Base-by-base conservation (phyloP, 1,140 invertebrate genomes). In the Eumeta japonica region DNA sequence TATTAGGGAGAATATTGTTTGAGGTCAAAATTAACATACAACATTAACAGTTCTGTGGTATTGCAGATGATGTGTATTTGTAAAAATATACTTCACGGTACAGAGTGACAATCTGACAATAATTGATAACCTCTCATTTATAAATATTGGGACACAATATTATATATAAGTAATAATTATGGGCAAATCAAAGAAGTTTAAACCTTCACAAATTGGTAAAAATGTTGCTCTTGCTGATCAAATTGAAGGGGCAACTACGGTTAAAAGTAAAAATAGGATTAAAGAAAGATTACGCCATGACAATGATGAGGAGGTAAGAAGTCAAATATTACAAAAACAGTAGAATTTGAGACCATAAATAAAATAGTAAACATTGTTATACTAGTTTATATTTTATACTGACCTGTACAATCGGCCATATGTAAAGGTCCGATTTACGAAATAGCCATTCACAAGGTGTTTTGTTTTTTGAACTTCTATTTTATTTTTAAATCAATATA, bases 121-220 rank as follows among this genome's bases (percentile, higher is more conserved):
- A 24, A 24, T 24, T 7, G 20, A 24, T 7, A 24, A 24, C n/a
- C n/a, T n/a, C n/a, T n/a, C n/a, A n/a, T n/a, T n/a, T n/a, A n/a
- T n/a, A 24, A 24, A 7, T 24, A 24, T 24, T 24, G 5, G 5
- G n/a, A 24, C 5, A n/a, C n/a, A 24, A n/a, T 24, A 24, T 7
- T 24, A 24, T 24, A 24, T 24, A 18, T 1, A 13, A 35, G 17
- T 33, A 18, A 24, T 29, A 41, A 67, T 45, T 37, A 84, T 84
- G 82, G 81, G 81, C 2, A 84, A 84, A 73, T 67, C 67, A 37
- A 83, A 82, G 51, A 80, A 78, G 55, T 34, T 79, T 2, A 82
- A 82, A 52, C 74, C 78, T 2, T 81, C 81, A 0, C 76, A 80
- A 54, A 48, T 66, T 3, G 79, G 54, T 0, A 54, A 61, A 41